Percentiles rank a stretch among this genome's conserved stretches.
Evolutionary conservation across 2,888 invertebrate species (phyloP).

Genomic region (Mythimna loreyi): DNA sequence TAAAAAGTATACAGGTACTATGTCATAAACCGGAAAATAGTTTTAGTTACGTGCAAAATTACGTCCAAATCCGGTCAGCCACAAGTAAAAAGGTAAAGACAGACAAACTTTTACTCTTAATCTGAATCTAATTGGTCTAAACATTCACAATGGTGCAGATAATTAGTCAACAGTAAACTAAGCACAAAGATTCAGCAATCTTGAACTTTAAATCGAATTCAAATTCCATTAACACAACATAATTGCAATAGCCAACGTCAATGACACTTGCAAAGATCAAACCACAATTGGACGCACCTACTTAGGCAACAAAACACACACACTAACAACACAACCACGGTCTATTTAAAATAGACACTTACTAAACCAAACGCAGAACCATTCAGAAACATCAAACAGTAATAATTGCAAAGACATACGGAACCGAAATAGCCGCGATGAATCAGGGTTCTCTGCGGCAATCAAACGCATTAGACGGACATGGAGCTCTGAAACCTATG

Average conservation of each 20-base stretch:
- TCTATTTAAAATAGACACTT: conserved; percentile 57
- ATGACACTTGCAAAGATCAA: conserved; percentile 31
- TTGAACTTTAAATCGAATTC: conserved; percentile 9
- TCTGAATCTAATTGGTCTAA: neutral
- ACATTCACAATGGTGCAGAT: neutral
- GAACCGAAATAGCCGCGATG: conserved; percentile 62
- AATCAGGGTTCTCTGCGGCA: conserved; percentile 61
- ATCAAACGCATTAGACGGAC: conserved; percentile 65
- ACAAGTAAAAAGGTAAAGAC: no score
- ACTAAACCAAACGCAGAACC: conserved; percentile 49
- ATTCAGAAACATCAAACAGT: conserved; percentile 61
- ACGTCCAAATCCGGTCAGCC: neutral
- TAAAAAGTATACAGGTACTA: no score
- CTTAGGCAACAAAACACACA: conserved; percentile 42
- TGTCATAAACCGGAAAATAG: no score
- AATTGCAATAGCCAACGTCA: conserved; percentile 22
- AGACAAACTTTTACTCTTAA: neutral
- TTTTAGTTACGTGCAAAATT: neutral
- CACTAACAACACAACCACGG: conserved; percentile 25
- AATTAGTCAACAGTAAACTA: neutral
- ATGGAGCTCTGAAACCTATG: conserved; percentile 56
- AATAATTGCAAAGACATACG: conserved; percentile 63
- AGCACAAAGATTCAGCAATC: neutral
- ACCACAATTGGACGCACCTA: conserved; percentile 38
- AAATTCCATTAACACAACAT: conserved; percentile 12